These are phyloP conservation scores for Homarus americanus DNA, from an alignment of 1,140 invertebrate genomes.

Conservation along the genomic window DNA sequence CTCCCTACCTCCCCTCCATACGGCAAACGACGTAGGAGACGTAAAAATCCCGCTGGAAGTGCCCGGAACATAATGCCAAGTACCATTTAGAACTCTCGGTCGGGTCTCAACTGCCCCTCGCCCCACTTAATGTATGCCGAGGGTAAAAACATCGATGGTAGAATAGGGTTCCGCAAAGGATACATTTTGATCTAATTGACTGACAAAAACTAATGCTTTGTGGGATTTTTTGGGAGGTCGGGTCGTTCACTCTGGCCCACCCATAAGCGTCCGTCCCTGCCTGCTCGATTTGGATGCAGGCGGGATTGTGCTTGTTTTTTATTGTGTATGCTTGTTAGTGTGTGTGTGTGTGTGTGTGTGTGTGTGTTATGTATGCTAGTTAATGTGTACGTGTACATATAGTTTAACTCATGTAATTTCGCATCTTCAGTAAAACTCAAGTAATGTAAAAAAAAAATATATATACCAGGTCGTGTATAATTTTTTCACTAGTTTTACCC, in stretches of 20 bases:
- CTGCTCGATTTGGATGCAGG: no score
- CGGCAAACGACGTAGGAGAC: neutral
- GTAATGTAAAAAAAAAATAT: no score
- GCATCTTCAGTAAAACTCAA: no score
- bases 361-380: neutral
- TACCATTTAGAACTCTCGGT: conserved; percentile 35
- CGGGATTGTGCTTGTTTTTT: conserved; percentile 9
- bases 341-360: conserved; percentile 27
- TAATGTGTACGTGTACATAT: conserved; percentile 9
- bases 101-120: conserved; percentile 19
- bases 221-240: conserved; percentile 18
- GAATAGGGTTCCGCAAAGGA: conserved; percentile 31
- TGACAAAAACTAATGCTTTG: conserved; percentile 42
- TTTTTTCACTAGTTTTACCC: neutral
- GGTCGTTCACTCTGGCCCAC: no score
- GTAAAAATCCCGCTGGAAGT: conserved; percentile 18
- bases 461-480: neutral
- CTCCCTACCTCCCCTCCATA: neutral
- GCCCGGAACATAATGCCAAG: conserved; percentile 40
- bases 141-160: conserved; percentile 46
- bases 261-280: no score
- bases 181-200: conserved; percentile 69
- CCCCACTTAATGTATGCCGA: conserved; percentile 28
- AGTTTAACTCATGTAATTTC: no score
- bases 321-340: neutral